Evolutionary conservation across 1,140 invertebrate genomes (phyloP).

Genomic region (Cyphomyrmex costatus): DNA sequence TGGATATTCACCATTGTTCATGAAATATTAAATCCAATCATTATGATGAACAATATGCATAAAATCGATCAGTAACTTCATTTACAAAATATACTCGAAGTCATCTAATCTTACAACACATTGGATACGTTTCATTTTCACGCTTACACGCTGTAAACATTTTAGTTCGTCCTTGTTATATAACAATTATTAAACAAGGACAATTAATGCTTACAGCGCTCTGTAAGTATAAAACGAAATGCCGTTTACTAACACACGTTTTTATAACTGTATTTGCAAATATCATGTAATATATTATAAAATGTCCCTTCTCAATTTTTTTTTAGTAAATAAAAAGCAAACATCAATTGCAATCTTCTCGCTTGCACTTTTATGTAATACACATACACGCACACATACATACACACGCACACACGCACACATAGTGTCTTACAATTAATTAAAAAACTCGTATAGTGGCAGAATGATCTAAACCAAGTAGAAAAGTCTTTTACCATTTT

Average conservation of each 20-base stretch:
- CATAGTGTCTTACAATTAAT: too few relatives aligned
- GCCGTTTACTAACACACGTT: slow-evolving; percentile 63
- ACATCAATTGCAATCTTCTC: slow-evolving; percentile 38
- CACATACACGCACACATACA: too few relatives aligned
- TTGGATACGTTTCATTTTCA: background rate
- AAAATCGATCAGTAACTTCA: slow-evolving; percentile 43
- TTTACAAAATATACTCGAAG: slow-evolving; percentile 46
- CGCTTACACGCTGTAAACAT: too few relatives aligned
- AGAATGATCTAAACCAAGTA: too few relatives aligned
- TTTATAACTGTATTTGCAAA: slow-evolving; percentile 71
- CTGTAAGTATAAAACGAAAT: too few relatives aligned
- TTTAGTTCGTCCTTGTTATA: too few relatives aligned
- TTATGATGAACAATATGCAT: slow-evolving; percentile 18
- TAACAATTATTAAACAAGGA: too few relatives aligned
- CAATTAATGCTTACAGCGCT: too few relatives aligned
- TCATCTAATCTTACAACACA: slow-evolving; percentile 55
- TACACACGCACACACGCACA: too few relatives aligned
- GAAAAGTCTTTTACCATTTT: too few relatives aligned
- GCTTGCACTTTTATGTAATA: too few relatives aligned
- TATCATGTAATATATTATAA: slow-evolving; percentile 75
- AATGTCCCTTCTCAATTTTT: slow-evolving; percentile 72
- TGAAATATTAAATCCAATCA: slow-evolving; percentile 33
- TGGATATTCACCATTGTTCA: background rate
- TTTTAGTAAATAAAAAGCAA: slow-evolving; percentile 69
- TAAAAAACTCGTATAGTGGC: too few relatives aligned